Evolutionary conservation across 1,140 invertebrate species (phyloP).

Genomic region (Drosophila sturtevanti): DNA sequence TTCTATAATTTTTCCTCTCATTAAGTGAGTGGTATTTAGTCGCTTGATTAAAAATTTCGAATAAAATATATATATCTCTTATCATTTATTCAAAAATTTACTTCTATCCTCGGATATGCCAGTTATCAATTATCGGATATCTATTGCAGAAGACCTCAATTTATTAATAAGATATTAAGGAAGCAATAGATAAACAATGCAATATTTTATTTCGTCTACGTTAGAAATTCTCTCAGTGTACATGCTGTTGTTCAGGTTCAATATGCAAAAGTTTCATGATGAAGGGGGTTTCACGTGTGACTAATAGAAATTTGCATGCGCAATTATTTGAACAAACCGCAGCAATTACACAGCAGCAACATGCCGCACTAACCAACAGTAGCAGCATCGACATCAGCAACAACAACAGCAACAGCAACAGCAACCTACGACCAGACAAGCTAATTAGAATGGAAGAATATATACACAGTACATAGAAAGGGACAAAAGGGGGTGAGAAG

Average conservation of each 20-base stretch:
- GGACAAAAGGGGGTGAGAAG: conserved; percentile 5
- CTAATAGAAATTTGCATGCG: conserved; percentile 80
- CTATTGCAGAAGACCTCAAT: too few species aligned
- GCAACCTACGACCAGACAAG: conserved; percentile 50
- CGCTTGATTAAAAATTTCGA: too few species aligned
- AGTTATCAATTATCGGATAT: too few species aligned
- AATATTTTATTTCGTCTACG: neutral
- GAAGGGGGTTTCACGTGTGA: conserved; percentile 39
- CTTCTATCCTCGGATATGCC: too few species aligned
- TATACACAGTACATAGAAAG: neutral
- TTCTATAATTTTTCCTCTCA: too few species aligned
- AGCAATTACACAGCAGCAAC: conserved; percentile 74
- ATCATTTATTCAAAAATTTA: too few species aligned
- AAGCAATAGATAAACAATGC: too few species aligned
- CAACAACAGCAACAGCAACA: conserved; percentile 11
- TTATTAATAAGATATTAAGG: too few species aligned
- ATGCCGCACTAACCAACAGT: conserved; percentile 37
- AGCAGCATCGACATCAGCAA: conserved; percentile 25
- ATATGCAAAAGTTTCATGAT: conserved; percentile 1
- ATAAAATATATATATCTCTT: too few species aligned
- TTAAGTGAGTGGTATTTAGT: too few species aligned
- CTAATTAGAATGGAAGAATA: conserved; percentile 72
- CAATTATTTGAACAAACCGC: conserved; percentile 81
- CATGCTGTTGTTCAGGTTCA: conserved; percentile 21
- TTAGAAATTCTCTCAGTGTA: conserved; percentile 19